phyloP scores from a whole-genome alignment of 2,113 vertebrate genomes.

The Regulus satrapa region DNA sequence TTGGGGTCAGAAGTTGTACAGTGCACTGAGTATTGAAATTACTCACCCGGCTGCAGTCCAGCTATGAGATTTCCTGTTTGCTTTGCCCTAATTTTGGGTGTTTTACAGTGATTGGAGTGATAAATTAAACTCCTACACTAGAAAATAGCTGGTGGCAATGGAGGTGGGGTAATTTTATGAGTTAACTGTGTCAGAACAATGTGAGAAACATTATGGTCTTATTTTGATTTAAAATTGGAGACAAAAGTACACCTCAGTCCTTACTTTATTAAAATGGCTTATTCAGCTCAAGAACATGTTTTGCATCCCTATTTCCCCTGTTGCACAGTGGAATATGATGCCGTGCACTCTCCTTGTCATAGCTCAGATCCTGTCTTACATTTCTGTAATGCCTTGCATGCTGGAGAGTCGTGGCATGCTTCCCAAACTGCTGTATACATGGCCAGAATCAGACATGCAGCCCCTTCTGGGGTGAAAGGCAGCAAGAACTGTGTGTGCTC shows the following conservation, averaged over 20 bases:
- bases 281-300: slow-evolving; percentile 30
- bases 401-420: not conserved
- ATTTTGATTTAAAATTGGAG: not conserved
- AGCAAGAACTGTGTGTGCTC: not conserved
- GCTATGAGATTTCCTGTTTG: slow-evolving; percentile 1
- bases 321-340: slow-evolving; percentile 33
- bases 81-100: not conserved
- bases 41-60: not conserved
- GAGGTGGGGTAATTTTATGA: not conserved
- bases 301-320: slow-evolving; percentile 11
- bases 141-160: not conserved
- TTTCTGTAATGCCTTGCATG: slow-evolving; percentile 18
- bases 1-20: not conserved
- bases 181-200: not conserved
- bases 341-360: slow-evolving; percentile 15
- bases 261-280: not conserved
- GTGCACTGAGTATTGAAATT: not conserved
- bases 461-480: not conserved
- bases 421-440: slow-evolving; percentile 5
- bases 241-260: not conserved
- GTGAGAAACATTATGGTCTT: not conserved
- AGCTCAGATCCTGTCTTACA: slow-evolving; percentile 36
- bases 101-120: not conserved
- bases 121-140: slow-evolving; percentile 1
- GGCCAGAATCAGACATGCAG: not conserved